phyloP scores from a whole-genome alignment of 1,140 invertebrate genomes.

The Aporrectodea caliginosa region DNA sequence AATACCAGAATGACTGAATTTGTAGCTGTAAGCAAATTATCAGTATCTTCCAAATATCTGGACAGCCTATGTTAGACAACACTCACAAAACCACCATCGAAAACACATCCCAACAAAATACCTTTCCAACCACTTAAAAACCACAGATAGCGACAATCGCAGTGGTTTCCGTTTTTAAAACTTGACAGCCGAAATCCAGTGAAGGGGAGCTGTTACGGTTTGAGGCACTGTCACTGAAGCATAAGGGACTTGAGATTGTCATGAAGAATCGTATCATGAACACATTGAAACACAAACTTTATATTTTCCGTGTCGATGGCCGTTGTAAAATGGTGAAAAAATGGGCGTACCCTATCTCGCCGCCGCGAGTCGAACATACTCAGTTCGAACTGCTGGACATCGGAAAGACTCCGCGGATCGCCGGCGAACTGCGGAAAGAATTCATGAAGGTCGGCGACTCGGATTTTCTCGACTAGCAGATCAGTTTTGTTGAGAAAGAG shows the following conservation, averaged over 20 bases:
- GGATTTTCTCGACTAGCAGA: conserved; percentile 83
- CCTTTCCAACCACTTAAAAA: too few relatives aligned
- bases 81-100: too few relatives aligned
- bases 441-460: conserved; percentile 57
- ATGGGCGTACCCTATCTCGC: conserved; percentile 60
- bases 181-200: too few relatives aligned
- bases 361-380: conserved; percentile 75
- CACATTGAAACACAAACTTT: conserved; percentile 93
- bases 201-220: too few relatives aligned
- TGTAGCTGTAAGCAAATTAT: too few relatives aligned
- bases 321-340: conserved; percentile 96
- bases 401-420: conserved; percentile 76
- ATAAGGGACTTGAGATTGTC: conserved; percentile 88
- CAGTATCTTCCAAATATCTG: too few relatives aligned
- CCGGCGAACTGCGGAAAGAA: conserved; percentile 84
- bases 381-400: conserved; percentile 84
- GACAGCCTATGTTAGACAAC: too few relatives aligned
- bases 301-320: conserved; percentile 98
- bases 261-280: conserved; percentile 93
- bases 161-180: too few relatives aligned
- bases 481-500: conserved; percentile 98
- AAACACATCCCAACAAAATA: too few relatives aligned
- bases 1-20: too few relatives aligned
- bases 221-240: conserved; percentile 82
- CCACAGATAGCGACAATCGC: too few relatives aligned